Base-by-base conservation (phyloP, 2,888 invertebrate genomes). In the Zhengitettix transpicula region DNA sequence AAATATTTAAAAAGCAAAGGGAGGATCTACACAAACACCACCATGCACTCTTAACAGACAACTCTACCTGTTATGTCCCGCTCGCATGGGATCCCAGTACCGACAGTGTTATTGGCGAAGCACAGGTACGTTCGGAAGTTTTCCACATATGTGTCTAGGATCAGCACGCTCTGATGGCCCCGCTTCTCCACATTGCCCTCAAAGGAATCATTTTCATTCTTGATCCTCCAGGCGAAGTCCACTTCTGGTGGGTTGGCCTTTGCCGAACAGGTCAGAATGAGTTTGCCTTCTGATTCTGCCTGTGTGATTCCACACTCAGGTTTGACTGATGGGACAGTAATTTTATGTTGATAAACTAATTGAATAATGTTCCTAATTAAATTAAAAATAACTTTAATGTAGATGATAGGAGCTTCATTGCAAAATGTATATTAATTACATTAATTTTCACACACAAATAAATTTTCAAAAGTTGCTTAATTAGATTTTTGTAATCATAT, bases 291-390 rank as follows among this genome's bases (percentile, higher is more conserved):
- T 58, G 82, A 77, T 69, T 86, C 84, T 51, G 78, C 79, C 67
- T 84, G 82, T 63, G 84, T 82, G 67, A 94, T 87, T 58, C 83
- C 82, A 71, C 93, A 94, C 68, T 87, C 86, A 1, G 93, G 93
- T 66, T 87, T 82, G 76, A 81, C 93, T 93, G 75, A 14, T 75
- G 74, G 58, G 64, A 64, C 60, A 58, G 8, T 47, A 14, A n/a
- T 7, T 47, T 12, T 5, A 47, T 28, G n/a, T n/a, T n/a, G 28
- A 28, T 28, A 28, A 28, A 28, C 3, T 28, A 28, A 28, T 28
- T 7, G 7, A 28, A 28, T 7, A 28, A n/a, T n/a, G n/a, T n/a
- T n/a, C n/a, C n/a, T n/a, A 28, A 28, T 5, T 28, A 28, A 28
- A 28, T 28, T n/a, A n/a, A 28, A 28, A 28, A 28, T 28, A 28